Conservation (phyloP, 23 tunicate species). For the Trididemnum nubilum region DNA sequence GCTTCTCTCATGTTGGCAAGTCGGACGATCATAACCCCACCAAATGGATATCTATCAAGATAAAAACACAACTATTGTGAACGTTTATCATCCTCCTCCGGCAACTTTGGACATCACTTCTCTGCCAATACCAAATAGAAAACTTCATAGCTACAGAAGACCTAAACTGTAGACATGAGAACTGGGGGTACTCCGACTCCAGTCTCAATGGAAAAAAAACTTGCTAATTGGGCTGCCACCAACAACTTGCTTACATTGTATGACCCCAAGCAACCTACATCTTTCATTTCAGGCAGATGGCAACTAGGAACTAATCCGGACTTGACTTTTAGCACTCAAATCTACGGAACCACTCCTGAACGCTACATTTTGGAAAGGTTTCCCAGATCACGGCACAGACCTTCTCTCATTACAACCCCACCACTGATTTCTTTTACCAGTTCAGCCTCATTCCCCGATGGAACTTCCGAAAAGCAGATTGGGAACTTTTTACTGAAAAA, state of each 20-base stretch:
- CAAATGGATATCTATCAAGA: not conserved
- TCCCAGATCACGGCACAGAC: not conserved
- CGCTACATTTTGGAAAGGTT: not conserved
- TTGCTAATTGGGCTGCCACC: not conserved
- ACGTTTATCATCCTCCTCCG: not conserved
- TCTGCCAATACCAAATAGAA: not conserved
- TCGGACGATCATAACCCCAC: not conserved
- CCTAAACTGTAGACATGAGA: not conserved
- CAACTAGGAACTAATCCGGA: not conserved
- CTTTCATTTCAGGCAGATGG: not conserved
- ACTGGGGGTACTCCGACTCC: not conserved
- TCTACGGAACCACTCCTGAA: not conserved
- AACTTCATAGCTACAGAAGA: not conserved
- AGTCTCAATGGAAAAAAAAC: not conserved
- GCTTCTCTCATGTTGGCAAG: too few relatives aligned
- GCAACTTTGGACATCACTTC: not conserved
- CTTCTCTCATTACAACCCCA: not conserved
- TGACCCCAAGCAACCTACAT: conserved; percentile 1
- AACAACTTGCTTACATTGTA: not conserved
- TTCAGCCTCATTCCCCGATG: not conserved
- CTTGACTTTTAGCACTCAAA: not conserved
- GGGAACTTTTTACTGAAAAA: not conserved
- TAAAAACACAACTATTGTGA: too few relatives aligned
- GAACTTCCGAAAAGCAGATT: conserved; percentile 6
- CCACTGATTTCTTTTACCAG: not conserved